Conservation (phyloP, 2,797 vertebrate species). For the Pygocentrus nattereri region DNA sequence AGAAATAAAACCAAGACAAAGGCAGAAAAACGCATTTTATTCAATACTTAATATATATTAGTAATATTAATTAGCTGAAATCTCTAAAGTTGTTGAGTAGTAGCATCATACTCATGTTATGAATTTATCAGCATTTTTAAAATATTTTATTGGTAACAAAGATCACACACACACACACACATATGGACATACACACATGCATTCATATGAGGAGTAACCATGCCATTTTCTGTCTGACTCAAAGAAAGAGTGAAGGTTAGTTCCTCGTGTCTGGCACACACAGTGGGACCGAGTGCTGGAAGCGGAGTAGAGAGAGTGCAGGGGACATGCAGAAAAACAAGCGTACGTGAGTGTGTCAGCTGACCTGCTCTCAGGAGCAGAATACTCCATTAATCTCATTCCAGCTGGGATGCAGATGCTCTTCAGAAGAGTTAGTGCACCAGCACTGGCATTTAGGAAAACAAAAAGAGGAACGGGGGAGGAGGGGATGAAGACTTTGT, state of each 20-base stretch:
- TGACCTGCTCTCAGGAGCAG: conserved; percentile 31
- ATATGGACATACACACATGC: conserved; percentile 8
- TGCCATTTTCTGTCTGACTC: not conserved
- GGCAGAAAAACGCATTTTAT: too few relatives aligned
- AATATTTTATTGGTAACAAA: too few relatives aligned
- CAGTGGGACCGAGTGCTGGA: conserved; percentile 57
- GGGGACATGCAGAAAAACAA: conserved; percentile 5
- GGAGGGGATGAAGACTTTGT: conserved; percentile 54
- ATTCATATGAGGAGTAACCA: not conserved
- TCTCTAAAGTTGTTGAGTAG: too few relatives aligned
- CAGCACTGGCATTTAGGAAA: conserved; percentile 67
- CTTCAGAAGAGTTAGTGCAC: conserved; percentile 45
- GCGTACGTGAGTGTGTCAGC: conserved; percentile 8
- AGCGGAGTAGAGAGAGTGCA: not conserved
- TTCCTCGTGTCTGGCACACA: conserved; percentile 1
- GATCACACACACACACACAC: not conserved
- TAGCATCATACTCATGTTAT: too few relatives aligned
- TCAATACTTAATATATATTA: too few relatives aligned
- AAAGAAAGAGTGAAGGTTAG: not conserved
- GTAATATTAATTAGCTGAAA: too few relatives aligned
- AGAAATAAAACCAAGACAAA: too few relatives aligned
- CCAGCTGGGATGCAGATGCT: conserved; percentile 66
- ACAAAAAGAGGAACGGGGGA: conserved; percentile 59
- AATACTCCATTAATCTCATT: conserved; percentile 54
- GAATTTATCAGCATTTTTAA: too few relatives aligned